Evolutionary conservation across 2,113 vertebrate species (phyloP).

Genomic region (Rhabdomys dilectus): DNA sequence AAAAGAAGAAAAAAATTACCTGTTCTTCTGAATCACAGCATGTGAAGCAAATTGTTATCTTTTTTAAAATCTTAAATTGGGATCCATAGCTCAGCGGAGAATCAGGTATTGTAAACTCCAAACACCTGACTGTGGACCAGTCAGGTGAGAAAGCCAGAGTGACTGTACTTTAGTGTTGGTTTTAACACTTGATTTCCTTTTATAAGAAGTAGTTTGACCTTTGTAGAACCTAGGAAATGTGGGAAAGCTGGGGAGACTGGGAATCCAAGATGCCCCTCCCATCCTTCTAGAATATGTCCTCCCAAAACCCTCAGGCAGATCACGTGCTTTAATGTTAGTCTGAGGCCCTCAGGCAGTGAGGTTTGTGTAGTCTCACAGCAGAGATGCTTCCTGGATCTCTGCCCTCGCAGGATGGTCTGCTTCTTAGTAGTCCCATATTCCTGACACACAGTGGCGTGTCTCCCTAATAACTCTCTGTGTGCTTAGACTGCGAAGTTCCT

Average conservation of each 20-base stretch:
- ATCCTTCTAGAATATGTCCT: constrained; percentile 41
- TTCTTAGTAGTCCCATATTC: background rate
- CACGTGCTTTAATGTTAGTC: constrained; percentile 9
- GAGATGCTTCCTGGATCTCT: constrained; percentile 10
- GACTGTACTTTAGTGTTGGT: constrained; percentile 29
- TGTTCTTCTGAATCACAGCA: background rate
- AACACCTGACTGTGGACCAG: background rate
- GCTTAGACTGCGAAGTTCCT: constrained; percentile 58
- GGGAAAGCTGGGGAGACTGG: background rate
- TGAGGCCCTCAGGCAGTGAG: background rate
- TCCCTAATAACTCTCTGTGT: constrained; percentile 20
- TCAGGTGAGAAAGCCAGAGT: constrained; percentile 54
- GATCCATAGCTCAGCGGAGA: constrained; percentile 21
- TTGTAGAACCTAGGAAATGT: constrained; percentile 43
- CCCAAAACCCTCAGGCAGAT: background rate
- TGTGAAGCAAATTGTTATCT: background rate
- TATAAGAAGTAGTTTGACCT: constrained; percentile 63
- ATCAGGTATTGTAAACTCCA: background rate
- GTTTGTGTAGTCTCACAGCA: background rate
- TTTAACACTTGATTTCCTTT: constrained; percentile 77
- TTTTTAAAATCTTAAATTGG: constrained; percentile 16
- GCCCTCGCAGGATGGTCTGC: background rate
- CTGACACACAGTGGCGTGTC: constrained; percentile 21
- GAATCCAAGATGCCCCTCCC: background rate
- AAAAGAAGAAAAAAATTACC: background rate